phyloP scores from a whole-genome alignment of 2,888 invertebrate genomes.

The Melieria crassipennis region DNA sequence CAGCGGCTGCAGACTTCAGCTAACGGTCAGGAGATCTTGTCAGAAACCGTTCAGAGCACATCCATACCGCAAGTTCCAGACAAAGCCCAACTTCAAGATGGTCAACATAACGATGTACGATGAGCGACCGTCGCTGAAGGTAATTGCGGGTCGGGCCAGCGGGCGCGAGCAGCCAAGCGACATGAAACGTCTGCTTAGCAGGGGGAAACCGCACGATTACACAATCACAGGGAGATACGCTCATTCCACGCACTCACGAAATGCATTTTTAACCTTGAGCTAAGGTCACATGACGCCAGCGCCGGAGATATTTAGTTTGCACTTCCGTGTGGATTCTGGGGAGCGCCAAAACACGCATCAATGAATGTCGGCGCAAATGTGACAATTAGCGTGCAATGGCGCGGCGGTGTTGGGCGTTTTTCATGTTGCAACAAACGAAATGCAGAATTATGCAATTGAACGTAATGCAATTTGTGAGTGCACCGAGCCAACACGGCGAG shows the following conservation, averaged over 20 bases:
- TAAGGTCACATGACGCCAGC: slow-evolving; percentile 15
- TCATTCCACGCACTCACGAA: neutral
- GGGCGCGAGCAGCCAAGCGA: slow-evolving; percentile 33
- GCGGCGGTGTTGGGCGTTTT: no score
- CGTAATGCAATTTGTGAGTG: no score
- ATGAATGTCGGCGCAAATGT: no score
- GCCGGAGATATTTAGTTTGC: no score
- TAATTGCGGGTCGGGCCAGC: slow-evolving; percentile 47
- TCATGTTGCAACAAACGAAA: no score
- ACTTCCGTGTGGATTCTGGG: no score
- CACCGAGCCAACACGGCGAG: no score
- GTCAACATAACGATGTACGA: slow-evolving; percentile 62
- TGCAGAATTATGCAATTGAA: no score
- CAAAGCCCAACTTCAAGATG: slow-evolving; percentile 49
- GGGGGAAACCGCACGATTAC: slow-evolving; percentile 23
- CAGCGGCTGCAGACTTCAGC: slow-evolving; percentile 5
- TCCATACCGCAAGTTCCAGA: slow-evolving; percentile 7
- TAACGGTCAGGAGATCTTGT: neutral
- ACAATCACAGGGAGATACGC: slow-evolving; percentile 19
- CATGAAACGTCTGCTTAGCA: neutral
- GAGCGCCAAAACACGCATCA: no score
- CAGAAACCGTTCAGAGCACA: slow-evolving; percentile 6
- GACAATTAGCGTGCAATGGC: no score
- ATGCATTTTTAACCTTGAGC: slow-evolving; percentile 24
- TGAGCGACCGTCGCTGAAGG: slow-evolving; percentile 59